Conservation (phyloP, 2,113 vertebrate species). For the Excalfactoria chinensis region DNA sequence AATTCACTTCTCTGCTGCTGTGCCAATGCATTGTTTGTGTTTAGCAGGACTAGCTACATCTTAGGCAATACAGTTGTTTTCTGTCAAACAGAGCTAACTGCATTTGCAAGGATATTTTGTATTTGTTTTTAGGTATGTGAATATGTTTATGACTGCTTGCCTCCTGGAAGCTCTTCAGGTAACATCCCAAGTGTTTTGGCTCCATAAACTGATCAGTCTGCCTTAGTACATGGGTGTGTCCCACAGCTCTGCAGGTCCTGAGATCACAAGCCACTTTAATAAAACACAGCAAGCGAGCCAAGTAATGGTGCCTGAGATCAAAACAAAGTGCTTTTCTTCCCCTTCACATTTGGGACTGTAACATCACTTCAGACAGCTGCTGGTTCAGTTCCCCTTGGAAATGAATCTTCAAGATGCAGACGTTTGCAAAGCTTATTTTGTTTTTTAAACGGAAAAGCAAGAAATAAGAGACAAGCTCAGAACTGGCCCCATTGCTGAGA, state of each 20-base stretch:
- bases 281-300: not conserved
- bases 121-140: not conserved
- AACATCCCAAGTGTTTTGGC: not conserved
- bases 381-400: not conserved
- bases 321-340: not conserved
- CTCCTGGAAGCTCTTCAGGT: not conserved
- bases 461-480: not conserved
- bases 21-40: not conserved
- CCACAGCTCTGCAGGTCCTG: not conserved
- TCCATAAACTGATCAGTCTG: not conserved
- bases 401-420: not conserved
- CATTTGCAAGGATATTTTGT: not conserved
- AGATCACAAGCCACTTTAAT: not conserved
- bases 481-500: not conserved
- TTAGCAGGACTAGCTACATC: not conserved
- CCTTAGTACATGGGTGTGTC: not conserved
- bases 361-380: not conserved
- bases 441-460: not conserved
- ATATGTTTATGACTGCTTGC: not conserved
- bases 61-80: not conserved
- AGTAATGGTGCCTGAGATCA: not conserved
- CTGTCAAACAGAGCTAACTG: not conserved
- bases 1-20: not conserved
- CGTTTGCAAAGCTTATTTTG: not conserved
- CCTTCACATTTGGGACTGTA: not conserved